A percentile compares a stretch with the other conserved stretches of the same genome.
phyloP scores from a whole-genome alignment of 2,113 vertebrate species.

The Hippocampus mohnikei region DNA sequence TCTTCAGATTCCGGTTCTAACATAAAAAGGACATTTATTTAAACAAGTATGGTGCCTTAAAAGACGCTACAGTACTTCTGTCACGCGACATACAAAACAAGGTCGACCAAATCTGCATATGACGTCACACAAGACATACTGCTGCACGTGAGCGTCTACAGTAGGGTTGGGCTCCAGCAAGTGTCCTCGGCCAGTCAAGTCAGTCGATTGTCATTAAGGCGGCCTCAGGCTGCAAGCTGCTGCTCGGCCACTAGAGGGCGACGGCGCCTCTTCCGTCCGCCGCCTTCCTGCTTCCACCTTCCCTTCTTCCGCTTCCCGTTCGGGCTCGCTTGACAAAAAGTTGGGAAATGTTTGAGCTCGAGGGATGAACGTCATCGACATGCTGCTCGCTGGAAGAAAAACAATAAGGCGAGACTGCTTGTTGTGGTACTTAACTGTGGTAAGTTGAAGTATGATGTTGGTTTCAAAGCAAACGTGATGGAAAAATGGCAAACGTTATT shows the following conservation, averaged over 20 bases:
- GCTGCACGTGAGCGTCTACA: conserved; percentile 64
- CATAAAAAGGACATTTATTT: conserved; percentile 34
- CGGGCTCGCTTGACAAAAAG: conserved; percentile 82
- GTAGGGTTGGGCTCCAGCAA: conserved; percentile 27
- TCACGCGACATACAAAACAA: conserved; percentile 46
- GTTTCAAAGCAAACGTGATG: too few relatives aligned
- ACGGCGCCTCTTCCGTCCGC: conserved; percentile 75
- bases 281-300: conserved; percentile 7
- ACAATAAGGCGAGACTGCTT: not conserved
- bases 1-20: conserved; percentile 6
- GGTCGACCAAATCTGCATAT: conserved; percentile 54
- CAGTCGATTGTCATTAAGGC: conserved; percentile 81
- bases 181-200: conserved; percentile 62
- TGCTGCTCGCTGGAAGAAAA: conserved; percentile 72
- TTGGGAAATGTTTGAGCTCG: conserved; percentile 93
- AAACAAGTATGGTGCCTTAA: conserved; percentile 19
- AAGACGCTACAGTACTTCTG: conserved; percentile 54
- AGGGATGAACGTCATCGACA: conserved; percentile 83
- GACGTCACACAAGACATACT: conserved; percentile 61
- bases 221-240: conserved; percentile 82
- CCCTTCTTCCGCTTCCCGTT: conserved; percentile 46
- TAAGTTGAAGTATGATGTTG: too few relatives aligned
- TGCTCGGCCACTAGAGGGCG: conserved; percentile 82
- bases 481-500: too few relatives aligned
- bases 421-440: not conserved